phyloP scores from a whole-genome alignment of 2,797 vertebrate species.

The Linurgus olivaceus region DNA sequence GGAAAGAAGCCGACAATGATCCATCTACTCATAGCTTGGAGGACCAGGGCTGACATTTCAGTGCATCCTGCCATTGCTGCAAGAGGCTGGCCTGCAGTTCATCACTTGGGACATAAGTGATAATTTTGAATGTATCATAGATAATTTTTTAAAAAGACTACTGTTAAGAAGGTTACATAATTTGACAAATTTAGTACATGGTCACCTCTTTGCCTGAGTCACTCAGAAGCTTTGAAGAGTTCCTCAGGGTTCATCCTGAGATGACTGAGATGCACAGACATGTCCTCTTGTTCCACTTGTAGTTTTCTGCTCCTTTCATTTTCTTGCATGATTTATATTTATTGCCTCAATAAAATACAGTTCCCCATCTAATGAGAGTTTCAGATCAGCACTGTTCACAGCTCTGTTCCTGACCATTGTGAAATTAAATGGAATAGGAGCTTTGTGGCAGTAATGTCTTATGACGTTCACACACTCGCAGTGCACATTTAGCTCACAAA shows the following conservation, averaged over 20 bases:
- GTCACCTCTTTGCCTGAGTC: not conserved
- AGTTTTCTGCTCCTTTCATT: not conserved
- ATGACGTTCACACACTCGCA: accelerated
- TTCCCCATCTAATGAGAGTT: not conserved
- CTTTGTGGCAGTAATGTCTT: not conserved
- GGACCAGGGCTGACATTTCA: not conserved
- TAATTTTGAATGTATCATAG: not conserved
- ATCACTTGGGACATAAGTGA: not conserved
- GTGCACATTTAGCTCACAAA: accelerated
- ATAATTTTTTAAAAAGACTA: not conserved
- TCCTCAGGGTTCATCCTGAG: not conserved
- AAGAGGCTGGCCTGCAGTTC: not conserved
- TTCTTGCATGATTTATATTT: not conserved
- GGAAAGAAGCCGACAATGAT: not conserved
- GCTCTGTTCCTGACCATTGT: not conserved
- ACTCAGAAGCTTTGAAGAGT: not conserved
- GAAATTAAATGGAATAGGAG: not conserved
- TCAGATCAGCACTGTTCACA: not conserved
- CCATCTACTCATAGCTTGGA: not conserved
- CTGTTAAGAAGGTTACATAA: not conserved
- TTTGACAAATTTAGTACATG: not conserved
- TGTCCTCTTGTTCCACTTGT: not conserved
- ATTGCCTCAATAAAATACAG: not conserved
- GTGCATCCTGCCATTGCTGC: not conserved
- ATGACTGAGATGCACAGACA: not conserved